Percentiles rank a stretch among this genome's conserved stretches.
These are phyloP conservation scores for Agriopis aurantiaria DNA, from an alignment of 2,888 invertebrate species.

Conservation along the genomic window DNA sequence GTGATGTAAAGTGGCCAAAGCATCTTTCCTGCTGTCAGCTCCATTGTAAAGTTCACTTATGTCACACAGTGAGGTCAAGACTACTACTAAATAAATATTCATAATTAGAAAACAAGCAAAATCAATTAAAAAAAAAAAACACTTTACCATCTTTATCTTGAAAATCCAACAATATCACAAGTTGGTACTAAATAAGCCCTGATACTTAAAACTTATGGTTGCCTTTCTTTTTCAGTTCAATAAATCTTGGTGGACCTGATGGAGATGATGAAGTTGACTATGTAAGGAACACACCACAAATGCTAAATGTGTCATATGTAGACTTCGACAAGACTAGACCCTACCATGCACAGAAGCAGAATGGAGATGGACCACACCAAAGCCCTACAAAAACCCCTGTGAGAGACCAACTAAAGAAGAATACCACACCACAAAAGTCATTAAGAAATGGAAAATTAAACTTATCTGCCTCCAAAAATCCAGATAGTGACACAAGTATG, in stretches of 20 bases:
- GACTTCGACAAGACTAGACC: slow-evolving; percentile 80
- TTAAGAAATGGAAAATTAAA: slow-evolving; percentile 51
- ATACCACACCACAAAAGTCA: slow-evolving; percentile 37
- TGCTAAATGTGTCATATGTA: slow-evolving; percentile 70
- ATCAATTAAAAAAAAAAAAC: too few species aligned
- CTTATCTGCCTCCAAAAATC: slow-evolving; percentile 49
- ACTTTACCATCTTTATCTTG: too few species aligned
- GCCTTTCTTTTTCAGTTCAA: slow-evolving; percentile 58
- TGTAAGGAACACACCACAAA: slow-evolving; percentile 55
- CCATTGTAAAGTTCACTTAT: too few species aligned
- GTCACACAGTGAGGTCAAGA: not conserved
- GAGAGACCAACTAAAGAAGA: slow-evolving; percentile 50
- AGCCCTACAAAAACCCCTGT: slow-evolving; percentile 50
- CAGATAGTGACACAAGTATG: slow-evolving; percentile 56
- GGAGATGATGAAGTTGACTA: slow-evolving; percentile 59
- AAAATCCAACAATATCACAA: not conserved
- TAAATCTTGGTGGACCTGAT: slow-evolving; percentile 62
- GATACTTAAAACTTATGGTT: not conserved
- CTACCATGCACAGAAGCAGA: slow-evolving; percentile 58
- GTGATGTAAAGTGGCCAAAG: too few species aligned
- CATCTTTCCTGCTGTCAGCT: not conserved
- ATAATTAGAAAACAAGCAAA: not conserved
- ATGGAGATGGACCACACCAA: slow-evolving; percentile 59
- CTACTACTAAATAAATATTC: not conserved
- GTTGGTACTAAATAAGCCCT: not conserved